A percentile compares a stretch with the other conserved stretches of the same genome.
These are phyloP conservation scores for Linnaemya vulpina DNA, from an alignment of 2,888 invertebrate species.

Conservation along the genomic window DNA sequence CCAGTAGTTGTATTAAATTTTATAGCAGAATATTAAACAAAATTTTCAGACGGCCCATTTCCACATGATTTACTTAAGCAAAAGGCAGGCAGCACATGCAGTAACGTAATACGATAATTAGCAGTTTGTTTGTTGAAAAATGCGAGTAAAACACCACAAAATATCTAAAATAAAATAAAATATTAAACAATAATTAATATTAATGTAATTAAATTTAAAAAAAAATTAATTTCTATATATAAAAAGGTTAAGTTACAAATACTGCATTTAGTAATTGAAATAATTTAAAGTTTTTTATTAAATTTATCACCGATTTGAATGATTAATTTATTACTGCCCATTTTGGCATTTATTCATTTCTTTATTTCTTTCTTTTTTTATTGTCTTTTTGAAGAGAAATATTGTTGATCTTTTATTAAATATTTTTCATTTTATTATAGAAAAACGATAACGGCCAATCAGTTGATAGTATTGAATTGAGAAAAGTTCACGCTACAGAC, in stretches of 20 bases:
- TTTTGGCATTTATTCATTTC: neutral
- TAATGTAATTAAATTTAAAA: neutral
- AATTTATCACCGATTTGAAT: constrained; percentile 11
- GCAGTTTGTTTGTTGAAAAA: neutral
- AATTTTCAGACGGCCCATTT: neutral
- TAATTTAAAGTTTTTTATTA: constrained; percentile 26
- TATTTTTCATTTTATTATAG: constrained; percentile 79
- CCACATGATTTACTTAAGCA: neutral
- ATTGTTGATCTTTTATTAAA: constrained; percentile 57
- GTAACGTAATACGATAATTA: neutral
- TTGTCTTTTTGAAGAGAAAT: constrained; percentile 25
- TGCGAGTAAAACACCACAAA: neutral
- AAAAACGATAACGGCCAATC: constrained; percentile 83
- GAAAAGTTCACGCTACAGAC: constrained; percentile 84
- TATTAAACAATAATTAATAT: too few species aligned
- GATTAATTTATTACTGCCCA: constrained; percentile 9
- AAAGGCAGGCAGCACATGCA: neutral
- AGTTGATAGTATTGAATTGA: constrained; percentile 83
- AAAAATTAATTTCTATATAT: constrained; percentile 4
- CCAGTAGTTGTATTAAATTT: too few species aligned
- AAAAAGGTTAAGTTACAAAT: constrained; percentile 57
- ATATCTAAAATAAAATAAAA: neutral
- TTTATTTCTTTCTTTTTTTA: neutral
- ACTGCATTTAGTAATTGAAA: constrained; percentile 29
- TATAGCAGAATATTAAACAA: too few species aligned